Base-by-base conservation (phyloP, 2,888 invertebrate species). In the Ferdinandea cuprea region DNA sequence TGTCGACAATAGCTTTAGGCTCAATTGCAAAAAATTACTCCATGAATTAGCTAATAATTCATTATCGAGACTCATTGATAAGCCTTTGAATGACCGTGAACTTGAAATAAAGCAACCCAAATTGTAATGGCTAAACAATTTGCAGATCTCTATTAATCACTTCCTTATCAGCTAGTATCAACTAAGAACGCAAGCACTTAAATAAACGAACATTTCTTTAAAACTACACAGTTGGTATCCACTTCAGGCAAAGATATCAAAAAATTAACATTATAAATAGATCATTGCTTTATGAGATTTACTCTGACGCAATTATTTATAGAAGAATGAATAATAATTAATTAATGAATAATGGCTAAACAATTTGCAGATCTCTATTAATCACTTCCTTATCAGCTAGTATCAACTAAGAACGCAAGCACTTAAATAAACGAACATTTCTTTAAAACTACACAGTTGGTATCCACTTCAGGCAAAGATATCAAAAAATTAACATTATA, bases 241-340 rank as follows among this genome's bases (percentile, higher is more conserved):
- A 44, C 13, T 13, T 30, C 15, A 6, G 15, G 8, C 30, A 30
- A 2, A 15, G n/a, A 15, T 30, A 28, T 37, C 28, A 56, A 74
- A 74, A 74, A n/a, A n/a, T n/a, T 74, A 74, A 32, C 56, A 19
- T 32, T 19, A 13, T 37, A 72, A 54, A 42, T 72, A 72, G 61
- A 44, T 42, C 61, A 54, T 17, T 35, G 28, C 3, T 19, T 66
- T 58, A 56, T 40, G 40, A 69, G 48, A 44, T 46, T 13, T 25
- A 37, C 54, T 63, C 54, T 44, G 54, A 30, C 40, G 63, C 15
- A 63, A 35, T 44, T 52, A 52, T 59, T 32, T 48, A 59, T 52
- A 50, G 46, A 44, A 44, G 54, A 68, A n/a, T n/a, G n/a, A 30
- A n/a, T 56, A 8, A 17, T 28, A 35, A 32, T 13, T 13, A 8